Evolutionary conservation across 2,797 vertebrate genomes (phyloP), one percentile per base, ranked within the genome.

Genomic region (Loriculus beryllinus): DNA sequence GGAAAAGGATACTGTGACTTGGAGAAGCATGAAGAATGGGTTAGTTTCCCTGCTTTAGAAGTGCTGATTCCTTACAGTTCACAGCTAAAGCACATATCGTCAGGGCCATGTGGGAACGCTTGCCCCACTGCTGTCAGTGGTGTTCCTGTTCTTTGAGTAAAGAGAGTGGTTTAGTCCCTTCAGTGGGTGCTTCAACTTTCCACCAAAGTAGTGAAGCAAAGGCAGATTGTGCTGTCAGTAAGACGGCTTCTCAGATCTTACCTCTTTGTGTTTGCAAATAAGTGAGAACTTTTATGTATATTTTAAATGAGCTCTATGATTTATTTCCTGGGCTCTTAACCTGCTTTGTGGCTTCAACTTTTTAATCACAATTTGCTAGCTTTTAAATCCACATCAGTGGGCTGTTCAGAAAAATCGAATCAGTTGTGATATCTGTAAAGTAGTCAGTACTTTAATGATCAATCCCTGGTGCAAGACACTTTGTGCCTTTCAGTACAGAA

Each of bases 71-170:
- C 49, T 78, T 35, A 7, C 2, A 11, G 49, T 8, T 72, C 64
- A 49, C 54, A 63, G 70, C 52, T 59, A 25, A 31, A 68, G 31
- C 1, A 0, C 17, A 4, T 4, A 2, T 48, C 0, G 0, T 4
- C 1, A 2, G 62, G 48, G 48, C 31, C 0, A 0, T 33, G 63
- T 62, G 81, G 57, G 83, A 80, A 43, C 42, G 6, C 52, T 85
- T 49, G 40, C 22, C 43, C 37, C 40, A 1, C 57, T 91, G 63
- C 52, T 64, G 37, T 6, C 57, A 31, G 19, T 19, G 56, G 23
- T 43, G 21, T 5, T 91, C 37, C 48, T 71, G 15, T 23, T 60
- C 37, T 22, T 63, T 60, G 80, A 25, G 16, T 40, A 37, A 47
- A 43, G 22, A 31, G 11, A 7, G 9, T 4, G 25, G 9, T 74